These are phyloP conservation scores for Solea solea DNA, from an alignment of 2,113 vertebrate species.

Conservation along the genomic window DNA sequence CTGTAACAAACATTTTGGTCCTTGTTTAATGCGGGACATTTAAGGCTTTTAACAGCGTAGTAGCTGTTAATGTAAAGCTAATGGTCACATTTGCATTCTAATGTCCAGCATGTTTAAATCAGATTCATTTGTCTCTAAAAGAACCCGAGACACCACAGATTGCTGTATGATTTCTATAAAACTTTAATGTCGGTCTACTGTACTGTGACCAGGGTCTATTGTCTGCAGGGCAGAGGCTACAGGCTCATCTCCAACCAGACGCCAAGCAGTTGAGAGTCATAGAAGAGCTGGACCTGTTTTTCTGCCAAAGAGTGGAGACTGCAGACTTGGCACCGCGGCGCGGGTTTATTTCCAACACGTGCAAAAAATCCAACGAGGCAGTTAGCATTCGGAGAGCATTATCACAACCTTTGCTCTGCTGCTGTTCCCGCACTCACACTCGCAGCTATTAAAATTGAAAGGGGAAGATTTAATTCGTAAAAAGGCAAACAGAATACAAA, in stretches of 20 bases:
- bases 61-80: neutral
- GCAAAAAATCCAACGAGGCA: conserved; percentile 11
- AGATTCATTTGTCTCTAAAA: too few relatives aligned
- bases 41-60: neutral
- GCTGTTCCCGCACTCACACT: neutral
- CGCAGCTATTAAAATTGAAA: neutral
- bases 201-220: conserved; percentile 6
- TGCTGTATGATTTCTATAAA: conserved; percentile 14
- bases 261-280: neutral
- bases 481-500: neutral
- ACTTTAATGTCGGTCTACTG: conserved; percentile 15
- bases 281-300: neutral
- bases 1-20: conserved; percentile 2
- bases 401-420: conserved; percentile 1
- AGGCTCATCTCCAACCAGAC: conserved; percentile 24
- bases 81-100: neutral
- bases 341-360: conserved; percentile 11
- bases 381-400: conserved; percentile 1
- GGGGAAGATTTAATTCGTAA: neutral
- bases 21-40: neutral
- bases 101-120: too few relatives aligned
- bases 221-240: conserved; percentile 10
- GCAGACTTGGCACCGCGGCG: neutral
- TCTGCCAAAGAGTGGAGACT: conserved; percentile 13
- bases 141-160: neutral